Percentiles rank a stretch among this genome's conserved stretches.
Conservation (phyloP, 2,797 vertebrate species). For the Sebastes hopkinsi region DNA sequence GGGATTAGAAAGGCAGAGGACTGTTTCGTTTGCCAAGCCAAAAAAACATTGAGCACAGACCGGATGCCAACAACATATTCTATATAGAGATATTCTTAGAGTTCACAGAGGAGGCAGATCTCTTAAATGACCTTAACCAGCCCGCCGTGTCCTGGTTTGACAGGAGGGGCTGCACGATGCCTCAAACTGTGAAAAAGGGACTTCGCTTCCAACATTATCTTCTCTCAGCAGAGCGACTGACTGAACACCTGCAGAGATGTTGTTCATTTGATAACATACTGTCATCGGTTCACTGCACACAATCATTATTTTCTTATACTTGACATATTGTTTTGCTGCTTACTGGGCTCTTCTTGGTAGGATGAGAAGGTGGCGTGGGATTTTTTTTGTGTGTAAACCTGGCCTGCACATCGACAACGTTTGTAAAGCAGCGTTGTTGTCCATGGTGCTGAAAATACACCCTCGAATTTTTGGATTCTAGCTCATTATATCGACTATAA, state of each 20-base stretch:
- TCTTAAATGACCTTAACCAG: conserved; percentile 16
- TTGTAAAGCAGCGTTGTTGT: neutral
- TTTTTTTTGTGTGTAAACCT: neutral
- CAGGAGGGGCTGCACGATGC: neutral
- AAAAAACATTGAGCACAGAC: conserved; percentile 16
- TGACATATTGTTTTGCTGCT: conserved; percentile 25
- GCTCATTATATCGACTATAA: neutral
- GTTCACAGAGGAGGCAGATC: conserved; percentile 26
- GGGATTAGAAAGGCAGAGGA: conserved; percentile 41
- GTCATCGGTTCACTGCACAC: neutral
- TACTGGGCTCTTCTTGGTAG: neutral
- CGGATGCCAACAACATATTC: conserved; percentile 34
- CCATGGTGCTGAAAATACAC: neutral
- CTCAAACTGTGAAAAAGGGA: neutral
- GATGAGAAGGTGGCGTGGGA: conserved; percentile 1
- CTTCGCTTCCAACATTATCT: conserved; percentile 9
- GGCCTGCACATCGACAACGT: neutral
- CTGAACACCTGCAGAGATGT: neutral
- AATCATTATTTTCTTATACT: neutral
- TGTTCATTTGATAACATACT: conserved; percentile 15
- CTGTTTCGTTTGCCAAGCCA: conserved; percentile 30
- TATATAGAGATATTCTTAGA: conserved; percentile 28
- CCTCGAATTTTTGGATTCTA: neutral
- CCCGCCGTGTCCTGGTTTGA: conserved; percentile 18
- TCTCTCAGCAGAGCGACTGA: neutral